phyloP scores from a whole-genome alignment of 2,113 vertebrate genomes.

The Pseudorectes ferrugineus region DNA sequence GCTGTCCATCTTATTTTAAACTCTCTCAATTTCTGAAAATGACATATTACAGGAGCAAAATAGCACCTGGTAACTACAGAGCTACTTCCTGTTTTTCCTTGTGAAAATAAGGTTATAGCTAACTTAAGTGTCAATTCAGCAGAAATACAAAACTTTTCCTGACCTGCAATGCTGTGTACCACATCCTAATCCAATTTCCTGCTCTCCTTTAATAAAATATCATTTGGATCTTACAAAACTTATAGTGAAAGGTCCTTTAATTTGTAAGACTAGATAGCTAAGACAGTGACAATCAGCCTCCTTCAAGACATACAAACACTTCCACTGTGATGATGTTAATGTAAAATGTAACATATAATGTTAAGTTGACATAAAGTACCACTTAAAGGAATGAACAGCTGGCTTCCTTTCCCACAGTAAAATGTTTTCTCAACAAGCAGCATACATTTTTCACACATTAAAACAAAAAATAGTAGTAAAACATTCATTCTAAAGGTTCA shows the following conservation, averaged over 20 bases:
- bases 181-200: neutral
- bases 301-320: neutral
- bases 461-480: neutral
- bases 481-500: neutral
- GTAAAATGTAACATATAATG: neutral
- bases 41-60: constrained; percentile 48
- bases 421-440: neutral
- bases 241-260: neutral
- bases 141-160: neutral
- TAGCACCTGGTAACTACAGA: constrained; percentile 36
- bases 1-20: constrained; percentile 58
- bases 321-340: neutral
- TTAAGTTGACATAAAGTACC: neutral
- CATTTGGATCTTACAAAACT: neutral
- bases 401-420: neutral
- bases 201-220: neutral
- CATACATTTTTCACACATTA: neutral
- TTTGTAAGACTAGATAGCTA: neutral
- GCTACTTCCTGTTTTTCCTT: constrained; percentile 24
- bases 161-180: neutral
- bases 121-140: neutral
- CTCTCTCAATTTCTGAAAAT: constrained; percentile 46
- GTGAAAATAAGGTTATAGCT: constrained; percentile 25
- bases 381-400: neutral
- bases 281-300: neutral